Conservation (phyloP, 2,113 vertebrate species). For the Chionodraco myersi region DNA sequence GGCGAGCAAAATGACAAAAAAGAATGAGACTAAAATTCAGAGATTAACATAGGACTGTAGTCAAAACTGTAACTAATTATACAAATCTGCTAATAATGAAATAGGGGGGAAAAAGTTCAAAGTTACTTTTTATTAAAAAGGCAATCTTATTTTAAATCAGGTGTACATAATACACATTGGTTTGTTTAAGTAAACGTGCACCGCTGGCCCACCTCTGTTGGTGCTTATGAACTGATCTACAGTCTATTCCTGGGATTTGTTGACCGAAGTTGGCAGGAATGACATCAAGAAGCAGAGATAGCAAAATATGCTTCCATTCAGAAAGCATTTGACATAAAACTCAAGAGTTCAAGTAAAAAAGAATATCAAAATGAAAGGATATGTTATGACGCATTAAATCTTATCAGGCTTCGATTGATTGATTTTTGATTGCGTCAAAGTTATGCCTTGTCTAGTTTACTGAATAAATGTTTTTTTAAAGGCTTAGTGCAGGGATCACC, state of each 20-base stretch:
- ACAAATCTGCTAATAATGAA: too few relatives aligned
- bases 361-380: neutral
- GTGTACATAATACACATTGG: too few relatives aligned
- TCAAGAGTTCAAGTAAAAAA: neutral
- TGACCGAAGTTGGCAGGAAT: neutral
- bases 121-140: too few relatives aligned
- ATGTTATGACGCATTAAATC: neutral
- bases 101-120: too few relatives aligned
- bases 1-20: too few relatives aligned
- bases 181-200: too few relatives aligned
- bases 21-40: too few relatives aligned
- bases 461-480: neutral
- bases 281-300: neutral
- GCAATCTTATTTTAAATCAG: too few relatives aligned
- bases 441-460: neutral
- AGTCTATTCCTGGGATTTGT: neutral
- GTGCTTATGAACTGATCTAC: too few relatives aligned
- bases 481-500: too few relatives aligned
- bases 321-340: neutral
- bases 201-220: neutral
- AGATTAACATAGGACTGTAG: too few relatives aligned
- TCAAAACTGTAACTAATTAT: too few relatives aligned
- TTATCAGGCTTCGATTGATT: neutral
- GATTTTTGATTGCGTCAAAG: neutral
- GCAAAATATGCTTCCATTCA: neutral